A percentile compares a stretch with the other conserved stretches of the same genome.
phyloP scores from a whole-genome alignment of 2,113 vertebrate species.

The Nothobranchius furzeri region DNA sequence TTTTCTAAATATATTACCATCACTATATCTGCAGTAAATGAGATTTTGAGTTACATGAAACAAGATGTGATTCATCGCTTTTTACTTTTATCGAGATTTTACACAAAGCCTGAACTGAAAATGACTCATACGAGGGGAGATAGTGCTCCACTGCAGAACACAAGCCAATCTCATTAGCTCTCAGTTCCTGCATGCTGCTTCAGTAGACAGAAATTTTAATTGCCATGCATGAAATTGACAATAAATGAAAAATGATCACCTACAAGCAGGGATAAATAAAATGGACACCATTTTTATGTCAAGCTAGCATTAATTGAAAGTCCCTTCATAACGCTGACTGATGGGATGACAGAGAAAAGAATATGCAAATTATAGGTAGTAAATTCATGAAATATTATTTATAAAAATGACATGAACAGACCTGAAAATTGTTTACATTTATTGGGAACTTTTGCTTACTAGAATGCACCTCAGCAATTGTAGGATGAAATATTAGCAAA shows the following conservation, averaged over 20 bases:
- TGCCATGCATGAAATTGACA: slow-evolving; percentile 69
- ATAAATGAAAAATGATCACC: slow-evolving; percentile 68
- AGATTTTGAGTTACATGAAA: background rate
- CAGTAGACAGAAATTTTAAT: slow-evolving; percentile 67
- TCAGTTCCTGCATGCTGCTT: slow-evolving; percentile 51
- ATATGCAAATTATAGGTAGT: slow-evolving; percentile 55
- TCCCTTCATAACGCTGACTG: slow-evolving; percentile 69
- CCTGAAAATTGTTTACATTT: slow-evolving; percentile 36
- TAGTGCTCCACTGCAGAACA: background rate
- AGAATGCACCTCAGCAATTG: background rate
- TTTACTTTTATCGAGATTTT: background rate
- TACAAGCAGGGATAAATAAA: slow-evolving; percentile 64
- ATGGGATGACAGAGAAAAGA: slow-evolving; percentile 49
- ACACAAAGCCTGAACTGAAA: background rate
- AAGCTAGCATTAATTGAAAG: slow-evolving; percentile 62
- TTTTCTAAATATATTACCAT: background rate
- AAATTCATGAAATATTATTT: slow-evolving; percentile 48
- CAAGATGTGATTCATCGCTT: background rate
- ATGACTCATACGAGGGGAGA: slow-evolving; percentile 9
- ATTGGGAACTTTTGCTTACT: slow-evolving; percentile 20
- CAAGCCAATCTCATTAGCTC: slow-evolving; percentile 51
- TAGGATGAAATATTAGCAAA: slow-evolving; percentile 7
- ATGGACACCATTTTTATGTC: slow-evolving; percentile 48
- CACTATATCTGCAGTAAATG: background rate
- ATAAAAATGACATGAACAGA: slow-evolving; percentile 37